Evolutionary conservation across 1,140 invertebrate species (phyloP).

Genomic region (Calliopsis andreniformis): DNA sequence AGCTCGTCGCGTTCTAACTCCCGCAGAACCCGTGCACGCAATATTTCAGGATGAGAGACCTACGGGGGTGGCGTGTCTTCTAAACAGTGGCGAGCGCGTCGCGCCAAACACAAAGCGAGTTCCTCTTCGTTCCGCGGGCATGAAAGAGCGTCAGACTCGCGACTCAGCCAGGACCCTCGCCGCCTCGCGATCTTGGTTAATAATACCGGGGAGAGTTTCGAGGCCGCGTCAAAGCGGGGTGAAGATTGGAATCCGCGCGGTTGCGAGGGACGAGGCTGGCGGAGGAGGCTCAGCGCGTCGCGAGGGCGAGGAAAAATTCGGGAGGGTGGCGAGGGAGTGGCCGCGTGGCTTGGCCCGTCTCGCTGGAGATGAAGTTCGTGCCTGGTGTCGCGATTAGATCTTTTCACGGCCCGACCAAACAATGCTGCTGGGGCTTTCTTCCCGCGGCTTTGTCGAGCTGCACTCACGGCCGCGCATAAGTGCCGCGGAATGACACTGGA

Average conservation of each 20-base stretch:
- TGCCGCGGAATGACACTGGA: neutral
- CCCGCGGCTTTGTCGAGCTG: conserved; percentile 9
- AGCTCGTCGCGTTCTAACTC: neutral
- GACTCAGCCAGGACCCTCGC: conserved; percentile 14
- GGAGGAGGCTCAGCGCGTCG: conserved; percentile 12
- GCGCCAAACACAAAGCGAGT: neutral
- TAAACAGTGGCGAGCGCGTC: neutral
- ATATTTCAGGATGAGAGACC: neutral
- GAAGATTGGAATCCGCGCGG: conserved; percentile 54
- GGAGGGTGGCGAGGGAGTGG: conserved; percentile 17
- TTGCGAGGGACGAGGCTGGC: conserved; percentile 14
- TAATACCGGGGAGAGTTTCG: conserved; percentile 48
- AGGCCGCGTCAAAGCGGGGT: conserved; percentile 44
- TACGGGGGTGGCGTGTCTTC: neutral
- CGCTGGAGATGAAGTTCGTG: conserved; percentile 61
- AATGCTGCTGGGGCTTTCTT: neutral
- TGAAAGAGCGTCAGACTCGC: conserved; percentile 10
- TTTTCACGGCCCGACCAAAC: conserved; percentile 44
- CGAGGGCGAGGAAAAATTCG: conserved; percentile 28
- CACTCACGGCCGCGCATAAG: neutral
- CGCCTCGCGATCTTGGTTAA: conserved; percentile 27
- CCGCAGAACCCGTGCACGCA: neutral
- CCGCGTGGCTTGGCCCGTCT: neutral
- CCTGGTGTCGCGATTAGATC: conserved; percentile 65
- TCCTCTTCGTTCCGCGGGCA: neutral